Conservation (phyloP, 2,797 vertebrate species). For the Rhabdophis nuchalis region DNA sequence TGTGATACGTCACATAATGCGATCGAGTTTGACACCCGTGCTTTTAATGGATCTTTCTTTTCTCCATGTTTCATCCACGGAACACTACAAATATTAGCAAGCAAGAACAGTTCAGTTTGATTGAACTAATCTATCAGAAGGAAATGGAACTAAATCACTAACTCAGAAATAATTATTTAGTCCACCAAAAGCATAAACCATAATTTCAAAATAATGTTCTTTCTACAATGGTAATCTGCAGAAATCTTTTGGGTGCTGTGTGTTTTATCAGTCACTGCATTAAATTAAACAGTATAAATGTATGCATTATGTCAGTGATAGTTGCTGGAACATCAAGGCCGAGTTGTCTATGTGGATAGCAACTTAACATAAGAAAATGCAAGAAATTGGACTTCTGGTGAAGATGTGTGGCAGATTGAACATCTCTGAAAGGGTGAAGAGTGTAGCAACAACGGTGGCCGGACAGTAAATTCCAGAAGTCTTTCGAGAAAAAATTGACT, state of each 20-base stretch:
- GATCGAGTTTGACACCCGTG: too few relatives aligned
- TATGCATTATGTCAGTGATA: neutral
- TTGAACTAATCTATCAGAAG: neutral
- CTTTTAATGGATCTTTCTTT: neutral
- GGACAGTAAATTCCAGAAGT: neutral
- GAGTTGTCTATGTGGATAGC: neutral
- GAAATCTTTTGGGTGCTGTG: too few relatives aligned
- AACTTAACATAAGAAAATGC: neutral
- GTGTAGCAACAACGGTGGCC: neutral
- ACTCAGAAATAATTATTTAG: too few relatives aligned
- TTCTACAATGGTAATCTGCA: too few relatives aligned
- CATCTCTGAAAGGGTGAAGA: neutral
- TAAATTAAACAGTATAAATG: neutral
- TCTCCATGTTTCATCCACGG: neutral
- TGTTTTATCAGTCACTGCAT: neutral
- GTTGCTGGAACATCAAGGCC: neutral
- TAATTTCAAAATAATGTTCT: too few relatives aligned
- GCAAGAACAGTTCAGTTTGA: neutral
- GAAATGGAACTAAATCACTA: too few relatives aligned
- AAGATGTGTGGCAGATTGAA: neutral
- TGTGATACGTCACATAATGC: fast-evolving
- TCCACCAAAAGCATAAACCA: too few relatives aligned
- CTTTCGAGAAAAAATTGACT: neutral
- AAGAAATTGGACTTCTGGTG: neutral
- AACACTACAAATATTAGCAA: neutral